A percentile compares a stretch with the other conserved stretches of the same genome.
Evolutionary conservation across 2,888 invertebrate genomes (phyloP).

Genomic region (Ophioninae sp.): DNA sequence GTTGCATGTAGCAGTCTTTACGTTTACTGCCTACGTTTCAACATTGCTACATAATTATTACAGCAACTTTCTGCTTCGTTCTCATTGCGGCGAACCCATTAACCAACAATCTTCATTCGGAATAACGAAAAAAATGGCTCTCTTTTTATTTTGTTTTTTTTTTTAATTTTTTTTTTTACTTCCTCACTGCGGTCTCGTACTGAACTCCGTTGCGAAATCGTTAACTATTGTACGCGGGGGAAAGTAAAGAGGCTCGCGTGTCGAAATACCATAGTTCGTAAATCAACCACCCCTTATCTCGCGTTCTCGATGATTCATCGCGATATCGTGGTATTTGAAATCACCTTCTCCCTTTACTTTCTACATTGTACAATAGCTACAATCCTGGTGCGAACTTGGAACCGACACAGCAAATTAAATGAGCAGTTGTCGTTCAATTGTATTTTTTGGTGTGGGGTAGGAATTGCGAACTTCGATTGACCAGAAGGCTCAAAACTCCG

Average conservation of each 20-base stretch:
- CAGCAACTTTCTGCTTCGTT: constrained; percentile 6
- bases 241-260: constrained; percentile 69
- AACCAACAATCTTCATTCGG: constrained; percentile 8
- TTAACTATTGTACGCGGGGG: constrained; percentile 2
- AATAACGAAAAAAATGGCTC: constrained; percentile 1
- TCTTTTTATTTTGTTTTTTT: neutral
- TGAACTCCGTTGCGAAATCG: constrained; percentile 28
- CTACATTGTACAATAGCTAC: neutral
- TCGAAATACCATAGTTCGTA: constrained; percentile 73
- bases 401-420: neutral
- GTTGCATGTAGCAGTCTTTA: constrained; percentile 27
- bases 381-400: neutral
- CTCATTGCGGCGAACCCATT: constrained; percentile 4
- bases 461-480: too few relatives aligned
- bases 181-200: neutral
- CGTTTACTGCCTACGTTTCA: constrained; percentile 20
- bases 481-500: too few relatives aligned
- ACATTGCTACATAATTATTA: constrained; percentile 37
- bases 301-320: constrained; percentile 47
- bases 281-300: constrained; percentile 67
- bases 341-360: constrained; percentile 7
- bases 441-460: too few relatives aligned
- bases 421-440: neutral
- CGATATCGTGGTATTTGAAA: constrained; percentile 28
- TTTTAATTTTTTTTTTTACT: neutral